Conservation (phyloP, 2,797 vertebrate genomes). For the Sciaenops ocellatus region DNA sequence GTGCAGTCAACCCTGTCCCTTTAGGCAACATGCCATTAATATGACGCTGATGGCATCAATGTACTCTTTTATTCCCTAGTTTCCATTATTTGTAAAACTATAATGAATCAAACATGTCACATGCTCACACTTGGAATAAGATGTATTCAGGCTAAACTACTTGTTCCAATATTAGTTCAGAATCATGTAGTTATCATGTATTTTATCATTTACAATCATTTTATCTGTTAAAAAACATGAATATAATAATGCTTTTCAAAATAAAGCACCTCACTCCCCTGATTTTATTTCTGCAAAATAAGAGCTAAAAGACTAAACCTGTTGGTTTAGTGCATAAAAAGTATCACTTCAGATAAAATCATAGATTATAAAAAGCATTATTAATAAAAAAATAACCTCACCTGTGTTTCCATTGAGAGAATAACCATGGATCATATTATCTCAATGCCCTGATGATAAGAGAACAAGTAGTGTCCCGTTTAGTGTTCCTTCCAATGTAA, state of each 20-base stretch:
- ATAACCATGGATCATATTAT: slow-evolving; percentile 25
- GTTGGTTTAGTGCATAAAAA: background rate
- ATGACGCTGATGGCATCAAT: slow-evolving; percentile 12
- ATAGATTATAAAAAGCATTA: too few species aligned
- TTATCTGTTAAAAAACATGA: background rate
- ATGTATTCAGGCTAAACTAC: background rate
- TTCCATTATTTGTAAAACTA: background rate
- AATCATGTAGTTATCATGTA: background rate
- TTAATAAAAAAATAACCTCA: slow-evolving; percentile 45
- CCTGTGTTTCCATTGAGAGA: slow-evolving; percentile 63
- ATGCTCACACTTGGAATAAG: background rate
- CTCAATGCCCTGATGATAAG: background rate
- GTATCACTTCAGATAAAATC: background rate
- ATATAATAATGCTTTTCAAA: background rate
- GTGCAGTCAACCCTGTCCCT: background rate
- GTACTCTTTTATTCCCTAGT: slow-evolving; percentile 9
- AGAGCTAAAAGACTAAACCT: background rate
- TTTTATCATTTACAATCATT: background rate
- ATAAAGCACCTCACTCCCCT: background rate
- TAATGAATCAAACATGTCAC: background rate
- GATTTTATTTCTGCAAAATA: background rate
- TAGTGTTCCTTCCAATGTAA: background rate
- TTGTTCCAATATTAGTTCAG: background rate
- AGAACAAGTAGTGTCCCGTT: background rate
- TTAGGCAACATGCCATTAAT: slow-evolving; percentile 33